Base-by-base conservation (phyloP, 2,113 vertebrate genomes). In the Electrona antarctica region DNA sequence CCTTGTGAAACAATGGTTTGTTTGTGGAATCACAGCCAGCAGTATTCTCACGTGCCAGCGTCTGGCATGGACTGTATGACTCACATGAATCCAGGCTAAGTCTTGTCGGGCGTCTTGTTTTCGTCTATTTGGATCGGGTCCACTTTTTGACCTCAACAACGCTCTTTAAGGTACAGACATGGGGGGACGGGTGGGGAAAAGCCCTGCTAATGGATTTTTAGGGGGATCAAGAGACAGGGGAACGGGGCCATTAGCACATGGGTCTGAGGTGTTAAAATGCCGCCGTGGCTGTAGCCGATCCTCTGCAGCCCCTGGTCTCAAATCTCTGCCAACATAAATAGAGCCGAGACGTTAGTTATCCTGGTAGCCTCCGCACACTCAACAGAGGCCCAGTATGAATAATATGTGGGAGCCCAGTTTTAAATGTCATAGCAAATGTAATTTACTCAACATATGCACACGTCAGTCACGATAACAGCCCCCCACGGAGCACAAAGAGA, bases 381-480 rank as follows among this genome's bases (percentile, higher is more conserved):
- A 69, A 78, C 63, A 10, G 70, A 82, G 64, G 66, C 66, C 71
- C 71, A 56, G 71, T 77, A 74, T 41, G 1, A 41, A 84, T 78
- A 85, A 67, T 77, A 86, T 79, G 78, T 85, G 64, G 83, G 82
- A 87, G 81, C 74, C 61, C 79, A 69, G 77, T 90, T 91, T 87
- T 89, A 87, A 92, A 91, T 91, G 89, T 90, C 90, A 90, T 48
- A 71, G 78, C 75, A 73, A 87, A 82, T 85, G 64, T 86, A 85
- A 91, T 92, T 91, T 83, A 79, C 85, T 88, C 78, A 80, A 86
- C 90, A 92, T 89, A 83, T 92, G 89, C 86, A 92, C 89, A 83
- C n/a, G 89, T 92, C 90, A 85, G 76, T 93, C 88, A 91, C 57
- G 7, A 72, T 91, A 90, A 87, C 76, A 66, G 77, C 64, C 51